Base-by-base conservation (phyloP, 1,140 invertebrate species). In the Aphelinus certus region DNA sequence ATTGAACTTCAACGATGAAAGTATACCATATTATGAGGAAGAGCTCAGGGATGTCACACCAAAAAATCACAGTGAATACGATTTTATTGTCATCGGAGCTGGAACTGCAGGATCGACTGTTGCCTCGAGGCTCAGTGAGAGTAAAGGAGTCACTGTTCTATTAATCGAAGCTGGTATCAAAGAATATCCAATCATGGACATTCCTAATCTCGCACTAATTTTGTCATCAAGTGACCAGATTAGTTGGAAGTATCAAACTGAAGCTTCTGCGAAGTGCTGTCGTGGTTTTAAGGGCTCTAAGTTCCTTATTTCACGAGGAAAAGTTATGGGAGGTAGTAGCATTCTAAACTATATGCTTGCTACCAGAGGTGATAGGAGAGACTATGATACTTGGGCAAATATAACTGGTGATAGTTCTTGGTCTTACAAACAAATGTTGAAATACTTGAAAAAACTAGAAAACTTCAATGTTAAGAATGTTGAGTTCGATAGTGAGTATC, bases 311-410 rank as follows among this genome's bases (percentile, higher is more conserved):
- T 94, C 95, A 0, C 85, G 94, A 62, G 95, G 94, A n/a, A 95
- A 95, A 82, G 93, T 95, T 0, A 86, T 96, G 0, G 97, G 97
- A 3, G 97, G 97, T 1, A 96, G 95, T 1, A 95, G 94, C 62
- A 95, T 96, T 0, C 88, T 98, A 0, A 98, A 99, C 84, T 98
- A 97, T 79, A 98, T 98, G 97, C 90, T 98, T 0, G 98, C 98
- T 83, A 95, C 97, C 0, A 88, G 97, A 77, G 97, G 94, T 65
- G 94, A 93, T 86, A 90, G 87, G 78, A 88, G 90, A 55, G 97
- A 98, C 82, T 98, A 96, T 81, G 94, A 98, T 82, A 88, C 92
- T 47, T 98, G 97, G 97, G 94, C 95, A 73, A 90, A 91, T 7
- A 43, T 43, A 62, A 80, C 92, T 47, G 97, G 96, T 0, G 96